phyloP scores from a whole-genome alignment of 1,140 invertebrate species.

The Scylla paramamosain region DNA sequence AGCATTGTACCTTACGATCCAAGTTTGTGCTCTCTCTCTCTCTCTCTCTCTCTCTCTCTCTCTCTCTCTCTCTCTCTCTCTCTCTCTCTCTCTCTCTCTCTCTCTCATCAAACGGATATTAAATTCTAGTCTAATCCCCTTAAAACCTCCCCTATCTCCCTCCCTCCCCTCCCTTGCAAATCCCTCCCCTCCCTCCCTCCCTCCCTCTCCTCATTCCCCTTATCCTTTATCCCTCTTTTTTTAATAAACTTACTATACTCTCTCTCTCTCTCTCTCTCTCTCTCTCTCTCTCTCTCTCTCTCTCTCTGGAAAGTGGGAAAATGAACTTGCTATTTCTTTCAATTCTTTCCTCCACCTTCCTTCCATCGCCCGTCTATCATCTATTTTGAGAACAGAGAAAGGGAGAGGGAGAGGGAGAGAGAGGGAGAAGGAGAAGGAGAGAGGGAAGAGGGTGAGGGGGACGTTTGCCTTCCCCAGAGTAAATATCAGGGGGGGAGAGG shows the following conservation, averaged over 20 bases:
- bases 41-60: neutral
- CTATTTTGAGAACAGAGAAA: neutral
- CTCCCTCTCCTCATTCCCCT: neutral
- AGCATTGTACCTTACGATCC: neutral
- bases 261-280: slow-evolving; percentile 4
- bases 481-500: neutral
- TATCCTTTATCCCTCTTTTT: neutral
- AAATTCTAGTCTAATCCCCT: neutral
- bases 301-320: neutral
- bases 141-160: neutral
- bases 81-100: slow-evolving; percentile 2
- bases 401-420: neutral
- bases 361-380: neutral
- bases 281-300: slow-evolving; percentile 10
- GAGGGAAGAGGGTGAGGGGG: neutral
- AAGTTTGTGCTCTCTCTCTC: neutral
- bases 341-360: neutral
- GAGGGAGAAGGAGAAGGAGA: neutral
- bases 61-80: neutral
- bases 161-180: neutral
- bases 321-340: neutral
- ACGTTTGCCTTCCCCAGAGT: neutral
- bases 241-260: slow-evolving; percentile 16
- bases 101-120: neutral
- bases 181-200: neutral